Base-by-base conservation (phyloP, 2,888 invertebrate genomes). In the Eucera pruinosa region DNA sequence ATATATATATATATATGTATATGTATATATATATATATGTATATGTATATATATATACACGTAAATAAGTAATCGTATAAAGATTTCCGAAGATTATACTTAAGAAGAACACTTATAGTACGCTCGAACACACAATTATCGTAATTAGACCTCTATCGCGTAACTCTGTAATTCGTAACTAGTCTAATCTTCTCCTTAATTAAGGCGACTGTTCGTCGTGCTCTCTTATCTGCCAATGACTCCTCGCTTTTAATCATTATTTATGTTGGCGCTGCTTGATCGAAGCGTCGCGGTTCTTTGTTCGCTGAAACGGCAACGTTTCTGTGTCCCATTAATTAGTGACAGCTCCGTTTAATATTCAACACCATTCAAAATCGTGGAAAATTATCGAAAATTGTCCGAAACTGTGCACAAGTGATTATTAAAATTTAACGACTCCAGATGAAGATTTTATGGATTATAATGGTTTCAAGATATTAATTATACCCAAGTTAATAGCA, bases 111-210 rank as follows among this genome's bases (percentile, higher is more conserved):
- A 54, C 30, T 20, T 4, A 65, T 33, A 50, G 13, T 57, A 52
- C 66, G 47, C 47, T 54, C 57, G 11, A 33, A 67, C 50, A 62
- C 71, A 33, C 54, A 41, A 43, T 43, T 33, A 33, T 33, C 36
- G 27, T 65, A 61, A 48, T 52, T 69, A 69, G 39, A 48, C 55
- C 61, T 75, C 67, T 54, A 25, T 65, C 61, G 41, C 58, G 52
- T 66, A 74, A 62, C 48, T 67, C 76, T 65, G 39, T 69, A 73
- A 73, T 41, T 72, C 43, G 45, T 74, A 64, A 66, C 58, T 66
- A 79, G 67, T 72, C 68, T 78, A 75, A 80, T 76, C 67, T 76
- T 73, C 64, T 60, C 73, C 67, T 33, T 67, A 64, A 55, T 61
- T 54, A 69, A 20, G 61, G 43, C 75, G 79, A 25, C 39, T 45